Evolutionary conservation across 2,113 vertebrate species (phyloP), one percentile per base, ranked within the genome.

Genomic region (Craseonycteris thonglongyai): DNA sequence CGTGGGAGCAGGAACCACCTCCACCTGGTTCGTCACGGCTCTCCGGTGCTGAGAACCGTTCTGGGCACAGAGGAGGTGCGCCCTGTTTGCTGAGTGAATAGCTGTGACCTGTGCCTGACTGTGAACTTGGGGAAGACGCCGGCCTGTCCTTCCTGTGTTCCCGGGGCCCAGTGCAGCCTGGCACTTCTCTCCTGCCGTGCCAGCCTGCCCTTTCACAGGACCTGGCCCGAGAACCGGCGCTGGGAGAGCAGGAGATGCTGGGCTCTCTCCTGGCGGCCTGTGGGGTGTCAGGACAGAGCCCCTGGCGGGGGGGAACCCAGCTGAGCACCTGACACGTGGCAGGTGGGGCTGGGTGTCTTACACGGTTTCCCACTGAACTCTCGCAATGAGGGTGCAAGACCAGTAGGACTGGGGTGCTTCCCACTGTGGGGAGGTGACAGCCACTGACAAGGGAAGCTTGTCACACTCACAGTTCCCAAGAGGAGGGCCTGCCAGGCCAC

Each of bases 371-470:
- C 18, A n/a, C 13, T 6, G 42, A 35, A 21, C 8, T 76, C 74
- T 76, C 47, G 24, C 47, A n/a, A 9, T 10, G 2, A 24, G 14
- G n/a, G 12, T 56, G n/a, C 49, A 8, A 22, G 45, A 49, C 40
- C n/a, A n/a, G n/a, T n/a, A 24, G 51, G 28, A 45, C 19, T 6
- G 5, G 49, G 28, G 11, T 8, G 19, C 2, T n/a, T 71, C n/a
- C 15, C 56, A 19, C 15, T 0, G 12, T 0, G 22, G 22, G 56
- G 13, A 26, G 58, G 5, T 7, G 4, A 2, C 4, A 22, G 42
- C 59, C 59, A 4, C 13, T 0, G 30, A 45, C 5, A 3, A 59
- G 51, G 19, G 5, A 7, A 30, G 51, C 26, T 5, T 18, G 19
- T 18, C 5, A 33, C 1, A 12, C 51, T 16, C 15, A 58, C 45